Percentiles rank a stretch among this genome's conserved stretches.
These are phyloP conservation scores for Blastobasis adustella DNA, from an alignment of 2,888 invertebrate genomes.

Conservation along the genomic window DNA sequence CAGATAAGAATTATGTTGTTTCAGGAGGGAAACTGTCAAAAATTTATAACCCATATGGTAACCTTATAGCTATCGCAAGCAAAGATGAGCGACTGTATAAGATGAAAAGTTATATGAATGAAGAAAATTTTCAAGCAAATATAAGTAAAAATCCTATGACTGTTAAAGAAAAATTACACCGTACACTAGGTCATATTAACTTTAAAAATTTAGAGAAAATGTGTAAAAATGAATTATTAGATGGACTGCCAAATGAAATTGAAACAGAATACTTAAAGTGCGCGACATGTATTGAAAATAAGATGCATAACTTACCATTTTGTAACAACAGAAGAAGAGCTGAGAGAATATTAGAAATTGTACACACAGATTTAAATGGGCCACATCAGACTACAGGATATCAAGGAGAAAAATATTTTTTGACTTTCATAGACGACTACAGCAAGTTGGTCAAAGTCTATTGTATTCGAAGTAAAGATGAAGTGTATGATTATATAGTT, in stretches of 20 bases:
- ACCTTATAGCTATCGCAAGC: too few relatives aligned
- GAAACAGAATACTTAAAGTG: constrained; percentile 18
- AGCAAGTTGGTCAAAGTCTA: too few relatives aligned
- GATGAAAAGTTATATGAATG: constrained; percentile 12
- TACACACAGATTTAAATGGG: constrained; percentile 24
- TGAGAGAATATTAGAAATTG: constrained; percentile 14
- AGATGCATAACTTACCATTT: constrained; percentile 21
- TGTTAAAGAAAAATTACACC: constrained; percentile 17
- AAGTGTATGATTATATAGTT: too few relatives aligned
- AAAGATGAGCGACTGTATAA: constrained; percentile 17
- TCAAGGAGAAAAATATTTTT: too few relatives aligned
- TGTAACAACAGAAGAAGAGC: constrained; percentile 19
- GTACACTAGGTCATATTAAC: constrained; percentile 19
- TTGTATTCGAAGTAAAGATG: too few relatives aligned
- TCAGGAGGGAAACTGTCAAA: constrained; percentile 13
- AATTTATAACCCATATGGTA: constrained; percentile 15
- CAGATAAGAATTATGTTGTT: constrained; percentile 13
- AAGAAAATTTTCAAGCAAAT: constrained; percentile 9
- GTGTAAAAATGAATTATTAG: constrained; percentile 17
- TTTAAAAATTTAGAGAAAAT: constrained; percentile 18
- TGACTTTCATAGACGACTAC: too few relatives aligned
- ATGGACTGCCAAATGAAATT: constrained; percentile 20
- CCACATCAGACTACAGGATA: too few relatives aligned
- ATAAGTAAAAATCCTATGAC: constrained; percentile 6
- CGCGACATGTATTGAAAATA: constrained; percentile 20